Evolutionary conservation across 2,888 invertebrate genomes (phyloP), one percentile per base, ranked within the genome.

Genomic region (Cylloceria caligata): DNA sequence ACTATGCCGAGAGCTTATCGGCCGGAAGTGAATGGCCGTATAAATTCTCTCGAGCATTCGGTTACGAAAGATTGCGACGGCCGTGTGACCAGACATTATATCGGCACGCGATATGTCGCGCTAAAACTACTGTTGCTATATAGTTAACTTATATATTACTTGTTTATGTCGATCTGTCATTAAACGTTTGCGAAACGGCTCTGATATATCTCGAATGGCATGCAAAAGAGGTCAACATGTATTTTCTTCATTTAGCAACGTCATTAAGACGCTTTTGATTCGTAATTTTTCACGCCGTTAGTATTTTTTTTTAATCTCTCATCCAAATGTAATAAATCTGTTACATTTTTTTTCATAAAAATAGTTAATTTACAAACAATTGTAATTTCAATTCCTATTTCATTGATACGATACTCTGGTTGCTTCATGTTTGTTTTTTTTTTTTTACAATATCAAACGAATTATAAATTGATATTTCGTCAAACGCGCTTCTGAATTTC

Each of bases 21-120:
- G 77, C 85, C 85, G 86, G 86, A 86, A 86, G 86, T 83, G 86
- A 86, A 81, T 69, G 85, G 86, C 81, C 36, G 34, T 62, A 39
- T 62, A 42, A 60, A 36, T n/a, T 39, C 39, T 65, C 49, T 55
- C 55, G 52, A 71, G 72, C 81, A 62, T 72, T 76, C 73, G 76
- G 84, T 86, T 86, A 83, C 80, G 86, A 84, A 85, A 86, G 85
- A 86, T 86, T 79, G 74, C 83, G 79, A 79, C 57, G 72, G 77
- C 71, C 83, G 79, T 84, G 77, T 72, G 81, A 84, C 77, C 81
- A 57, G 64, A 83, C 55, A 80, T 83, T 80, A 83, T 78, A 83
- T 83, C 72, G 72, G 82, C 79, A 83, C 71, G 82, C 76, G 79
- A 83, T 83, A 83, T 80, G 52, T 62, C 52, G 30, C n/a, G 45